Base-by-base conservation (phyloP, 1,140 invertebrate species). In the Drosophila kurseongensis region DNA sequence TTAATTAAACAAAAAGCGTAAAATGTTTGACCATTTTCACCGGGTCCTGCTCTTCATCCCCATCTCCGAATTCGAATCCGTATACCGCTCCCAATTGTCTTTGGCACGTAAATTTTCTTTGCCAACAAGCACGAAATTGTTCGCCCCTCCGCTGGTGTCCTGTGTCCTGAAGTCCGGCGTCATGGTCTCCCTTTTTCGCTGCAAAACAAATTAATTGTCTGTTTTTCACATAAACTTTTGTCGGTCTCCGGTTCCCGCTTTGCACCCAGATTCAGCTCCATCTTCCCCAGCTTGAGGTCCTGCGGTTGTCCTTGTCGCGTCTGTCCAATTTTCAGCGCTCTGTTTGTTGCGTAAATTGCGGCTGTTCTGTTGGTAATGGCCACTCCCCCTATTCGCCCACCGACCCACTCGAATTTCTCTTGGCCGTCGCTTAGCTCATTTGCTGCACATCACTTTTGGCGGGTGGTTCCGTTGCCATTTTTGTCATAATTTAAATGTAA, bases 1-100 rank as follows among this genome's bases (percentile, higher is more conserved):
- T 89, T 88, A 88, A 89, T 88, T 88, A 86, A 88, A 88, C 83
- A 83, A 88, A 88, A 88, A 88, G 79, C 83, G 79, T 83, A 73
- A 86, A 86, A 88, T 88, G 83, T 83, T 88, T 86, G 84, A 77
- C 83, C 83, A 83, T 76, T 75, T 52, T 42, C 61, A 57, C 50
- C 63, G 48, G 36, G 14, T 36, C 38, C 60, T 47, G n/a, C 47
- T 41, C 27, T 36, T 52, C 29, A 18, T 42, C 47, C 32, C 29
- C 41, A 16, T 12, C 47, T 36, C 48, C 16, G 14, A 27, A 7
- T 45, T n/a, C 14, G n/a, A 9, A 32, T 54, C 29, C 42, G 48
- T 48, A 52, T 74, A 48, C 5, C 8, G 40, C 75, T 74, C 47
- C 84, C 75, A 77, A 77, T 83, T 88, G 75, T 86, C 84, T 88